Base-by-base conservation (phyloP, 2,888 invertebrate genomes). In the Chesias legatella region DNA sequence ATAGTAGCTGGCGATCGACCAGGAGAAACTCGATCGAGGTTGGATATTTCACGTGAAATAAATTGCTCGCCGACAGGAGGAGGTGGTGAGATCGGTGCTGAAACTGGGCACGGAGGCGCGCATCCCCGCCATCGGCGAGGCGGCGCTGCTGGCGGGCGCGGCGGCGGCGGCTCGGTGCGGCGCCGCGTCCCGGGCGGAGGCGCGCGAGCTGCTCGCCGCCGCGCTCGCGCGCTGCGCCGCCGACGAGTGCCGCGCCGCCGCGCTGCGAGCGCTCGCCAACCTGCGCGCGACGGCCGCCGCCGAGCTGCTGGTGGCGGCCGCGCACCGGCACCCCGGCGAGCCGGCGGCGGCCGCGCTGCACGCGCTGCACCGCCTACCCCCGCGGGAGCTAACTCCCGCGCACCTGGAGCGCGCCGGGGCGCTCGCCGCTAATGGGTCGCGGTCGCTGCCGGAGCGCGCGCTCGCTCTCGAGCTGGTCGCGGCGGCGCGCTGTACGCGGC, bases 231-330 rank as follows among this genome's bases (percentile, higher is more conserved):
- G 25, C 50, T 61, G 24, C 33, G 27, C 17, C 59, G 68, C 65
- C 24, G 68, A 60, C 25, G 41, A 35, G 7, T 73, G 79, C 38
- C 63, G 67, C 33, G 60, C 50, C 31, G 39, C 43, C 47, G 55
- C 53, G 6, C 50, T 74, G 51, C 59, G 34, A 21, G 79, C 81
- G 56, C 66, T 80, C 30, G 79, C 63, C 53, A 68, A 70, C 66
- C 57, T 73, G 67, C 67, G 65, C 24, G 63, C 62, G 61, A 62
- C 54, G n/a, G 73, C 64, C 55, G 32, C 55, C 22, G 58, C 49
- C 17, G 67, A 60, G 38, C 38, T 57, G 57, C 61, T 76, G 57
- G 60, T 73, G 47, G 38, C 51, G 47, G 60, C 60, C 51, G 76
- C 70, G 22, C 62, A 45, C 54, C 35, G 53, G 44, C 53, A 52